Evolutionary conservation across 64 coral and sea anemone species (phyloP).

Genomic region (Pocillopora damicornis): DNA sequence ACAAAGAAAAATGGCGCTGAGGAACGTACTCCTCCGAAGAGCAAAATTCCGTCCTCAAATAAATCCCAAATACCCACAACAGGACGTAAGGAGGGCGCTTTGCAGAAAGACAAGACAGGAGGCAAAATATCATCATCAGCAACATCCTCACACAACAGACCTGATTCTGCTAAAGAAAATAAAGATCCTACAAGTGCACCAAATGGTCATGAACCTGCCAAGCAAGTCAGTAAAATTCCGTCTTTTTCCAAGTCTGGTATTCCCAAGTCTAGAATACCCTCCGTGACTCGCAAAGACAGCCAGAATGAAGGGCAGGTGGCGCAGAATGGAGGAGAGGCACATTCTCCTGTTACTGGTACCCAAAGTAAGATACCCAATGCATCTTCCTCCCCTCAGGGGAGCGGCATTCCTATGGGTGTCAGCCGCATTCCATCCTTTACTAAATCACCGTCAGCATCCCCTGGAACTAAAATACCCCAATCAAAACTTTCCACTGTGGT

Average conservation of each 20-base stretch:
- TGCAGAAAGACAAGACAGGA: conserved; percentile 14
- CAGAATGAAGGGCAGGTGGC: not conserved
- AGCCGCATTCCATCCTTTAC: conserved; percentile 29
- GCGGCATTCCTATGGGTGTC: conserved; percentile 20
- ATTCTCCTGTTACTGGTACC: not conserved
- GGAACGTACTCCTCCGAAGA: conserved; percentile 42
- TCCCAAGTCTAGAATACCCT: conserved; percentile 39
- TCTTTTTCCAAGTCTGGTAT: conserved; percentile 31
- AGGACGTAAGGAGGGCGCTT: conserved; percentile 26
- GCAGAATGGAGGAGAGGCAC: not conserved
- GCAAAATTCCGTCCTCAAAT: conserved; percentile 48
- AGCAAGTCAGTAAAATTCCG: conserved; percentile 51
- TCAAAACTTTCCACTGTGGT: not conserved
- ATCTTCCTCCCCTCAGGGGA: not conserved
- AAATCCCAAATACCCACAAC: conserved; percentile 43
- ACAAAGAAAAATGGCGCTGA: conserved; percentile 12
- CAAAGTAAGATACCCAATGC: not conserved
- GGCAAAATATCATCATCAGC: conserved; percentile 34
- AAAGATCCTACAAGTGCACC: conserved; percentile 37
- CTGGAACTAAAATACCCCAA: not conserved
- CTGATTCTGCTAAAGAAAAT: conserved; percentile 63
- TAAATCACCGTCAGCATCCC: not conserved
- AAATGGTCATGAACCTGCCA: conserved; percentile 34
- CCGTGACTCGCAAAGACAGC: conserved; percentile 39
- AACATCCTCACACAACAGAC: not conserved